Percentiles rank a stretch among this genome's conserved stretches.
These are phyloP conservation scores for Galaxea fascicularis DNA, from an alignment of 92 coral and sea anemone genomes.

Conservation along the genomic window DNA sequence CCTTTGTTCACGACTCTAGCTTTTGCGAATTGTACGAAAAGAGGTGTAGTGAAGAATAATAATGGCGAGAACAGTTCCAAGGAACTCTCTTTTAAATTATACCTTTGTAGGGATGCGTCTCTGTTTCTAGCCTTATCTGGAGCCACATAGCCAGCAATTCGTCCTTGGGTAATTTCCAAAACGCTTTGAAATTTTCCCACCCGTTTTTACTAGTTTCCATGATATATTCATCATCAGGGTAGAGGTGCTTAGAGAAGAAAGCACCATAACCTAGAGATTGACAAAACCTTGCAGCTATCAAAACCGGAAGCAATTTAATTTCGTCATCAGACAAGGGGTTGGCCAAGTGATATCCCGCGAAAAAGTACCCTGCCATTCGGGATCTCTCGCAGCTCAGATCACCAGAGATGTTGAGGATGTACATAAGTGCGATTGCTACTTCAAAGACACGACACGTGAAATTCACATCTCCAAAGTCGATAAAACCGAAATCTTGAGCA, in stretches of 20 bases:
- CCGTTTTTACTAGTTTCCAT: conserved; percentile 41
- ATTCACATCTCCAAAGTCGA: conserved; percentile 75
- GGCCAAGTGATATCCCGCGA: conserved; percentile 73
- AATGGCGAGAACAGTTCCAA: too few relatives aligned
- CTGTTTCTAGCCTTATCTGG: background rate
- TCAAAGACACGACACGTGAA: conserved; percentile 72
- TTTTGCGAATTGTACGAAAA: too few relatives aligned
- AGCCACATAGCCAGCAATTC: conserved; percentile 35
- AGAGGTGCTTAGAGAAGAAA: conserved; percentile 19
- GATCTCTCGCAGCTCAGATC: conserved; percentile 19
- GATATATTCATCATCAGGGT: conserved; percentile 65
- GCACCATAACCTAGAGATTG: conserved; percentile 64
- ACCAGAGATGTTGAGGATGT: conserved; percentile 34
- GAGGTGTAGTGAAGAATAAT: too few relatives aligned
- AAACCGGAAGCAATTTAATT: conserved; percentile 45
- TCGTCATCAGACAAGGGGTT: conserved; percentile 71
- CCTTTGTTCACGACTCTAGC: too few relatives aligned
- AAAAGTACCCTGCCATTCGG: conserved; percentile 64
- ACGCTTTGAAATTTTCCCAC: conserved; percentile 63
- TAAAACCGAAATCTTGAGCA: conserved; percentile 46
- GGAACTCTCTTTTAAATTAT: too few relatives aligned
- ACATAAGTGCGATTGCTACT: conserved; percentile 62
- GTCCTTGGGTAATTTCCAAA: conserved; percentile 51
- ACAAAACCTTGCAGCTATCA: conserved; percentile 68
- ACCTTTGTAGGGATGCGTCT: too few relatives aligned